Percentiles rank a stretch among this genome's conserved stretches.
Conservation (phyloP, 1,140 invertebrate genomes). For the Drosophila littoralis region DNA sequence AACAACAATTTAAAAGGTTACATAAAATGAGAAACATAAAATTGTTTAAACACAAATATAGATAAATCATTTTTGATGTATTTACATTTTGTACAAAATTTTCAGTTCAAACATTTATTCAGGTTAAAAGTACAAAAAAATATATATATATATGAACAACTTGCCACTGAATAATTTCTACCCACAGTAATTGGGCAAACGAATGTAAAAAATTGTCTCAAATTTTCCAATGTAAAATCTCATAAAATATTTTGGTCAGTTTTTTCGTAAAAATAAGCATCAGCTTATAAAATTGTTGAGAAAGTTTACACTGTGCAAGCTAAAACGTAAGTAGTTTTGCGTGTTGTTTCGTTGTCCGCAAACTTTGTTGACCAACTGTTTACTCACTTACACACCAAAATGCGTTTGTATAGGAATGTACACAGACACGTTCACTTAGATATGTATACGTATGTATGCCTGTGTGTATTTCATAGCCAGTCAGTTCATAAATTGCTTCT, state of each 20-base stretch:
- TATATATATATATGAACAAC: background rate
- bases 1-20: background rate
- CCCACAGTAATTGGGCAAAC: background rate
- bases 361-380: constrained; percentile 67
- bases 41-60: background rate
- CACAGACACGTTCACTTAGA: constrained; percentile 2
- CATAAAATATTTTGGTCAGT: background rate
- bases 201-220: constrained; percentile 1
- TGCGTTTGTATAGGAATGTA: constrained; percentile 1
- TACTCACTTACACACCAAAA: constrained; percentile 14
- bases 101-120: background rate
- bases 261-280: constrained; percentile 35
- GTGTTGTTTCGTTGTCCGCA: constrained; percentile 60
- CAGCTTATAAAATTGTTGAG: constrained; percentile 54
- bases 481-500: constrained; percentile 73
- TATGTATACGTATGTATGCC: constrained; percentile 9
- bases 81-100: background rate
- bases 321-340: constrained; percentile 66
- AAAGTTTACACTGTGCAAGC: constrained; percentile 64
- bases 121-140: background rate
- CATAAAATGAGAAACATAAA: background rate
- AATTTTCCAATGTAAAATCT: constrained; percentile 9
- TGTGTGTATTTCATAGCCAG: constrained; percentile 18
- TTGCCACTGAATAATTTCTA: constrained; percentile 1
- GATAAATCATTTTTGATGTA: background rate